Evolutionary conservation across 2,888 invertebrate genomes (phyloP), one percentile per base, ranked within the genome.

Genomic region (Protonemura montana): DNA sequence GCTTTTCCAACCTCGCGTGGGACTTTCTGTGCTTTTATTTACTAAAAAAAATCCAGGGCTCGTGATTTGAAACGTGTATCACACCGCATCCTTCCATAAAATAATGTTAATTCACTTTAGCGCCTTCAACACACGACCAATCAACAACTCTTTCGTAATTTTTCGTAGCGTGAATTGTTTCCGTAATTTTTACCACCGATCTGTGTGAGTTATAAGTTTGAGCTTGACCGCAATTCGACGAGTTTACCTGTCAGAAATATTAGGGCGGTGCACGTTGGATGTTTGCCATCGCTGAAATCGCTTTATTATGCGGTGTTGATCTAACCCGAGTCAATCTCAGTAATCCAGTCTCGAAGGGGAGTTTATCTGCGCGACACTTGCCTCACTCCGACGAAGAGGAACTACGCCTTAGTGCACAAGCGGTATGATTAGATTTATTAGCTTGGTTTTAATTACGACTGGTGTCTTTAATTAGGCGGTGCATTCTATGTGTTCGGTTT

Each of bases 321-420:
- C 16, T 2, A 59, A 21, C 59, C 13, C 59, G 59, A 59, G 21
- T 1, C 59, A 13, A 21, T 59, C 59, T 59, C 59, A 13, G 13
- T 2, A 2, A 59, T 35, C 35, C 35, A 35, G 35, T 35, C 35
- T 35, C 35, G 3, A 16, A 59, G 3, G 59, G 59, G 59, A 59
- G 59, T 59, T 59, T 59, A 59, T 59, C 21, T 59, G 59, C 59
- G 59, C 59, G 59, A 59, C 59, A 59, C 59, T 59, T 59, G 59
- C 7, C 59, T 10, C 59, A 21, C 3, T 35, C 35, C 35, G 35
- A 35, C 35, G 35, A 6, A 3, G 35, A 59, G 59, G 59, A 59
- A 21, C 13, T 59, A 59, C 59, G 59, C 59, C 59, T 59, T 59
- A 16, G 59, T 59, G 59, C 59, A 59, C 59, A 59, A 59, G 59